phyloP scores from a whole-genome alignment of 53 echinoderm and acorn worm species.

The Glandiceps talaboti region DNA sequence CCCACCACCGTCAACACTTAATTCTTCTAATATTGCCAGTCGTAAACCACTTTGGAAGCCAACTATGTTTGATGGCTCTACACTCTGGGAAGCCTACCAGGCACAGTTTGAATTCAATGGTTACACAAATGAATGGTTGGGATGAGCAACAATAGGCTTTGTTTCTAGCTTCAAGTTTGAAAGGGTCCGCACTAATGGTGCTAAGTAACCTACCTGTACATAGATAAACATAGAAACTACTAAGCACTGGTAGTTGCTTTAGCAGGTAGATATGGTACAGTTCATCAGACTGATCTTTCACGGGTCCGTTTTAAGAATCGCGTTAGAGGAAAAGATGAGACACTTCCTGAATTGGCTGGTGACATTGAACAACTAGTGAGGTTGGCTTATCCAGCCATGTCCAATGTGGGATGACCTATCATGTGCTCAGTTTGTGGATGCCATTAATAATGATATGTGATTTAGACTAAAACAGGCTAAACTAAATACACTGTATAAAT shows the following conservation, averaged over 20 bases:
- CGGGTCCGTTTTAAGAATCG: conserved; percentile 24
- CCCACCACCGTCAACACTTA: background rate
- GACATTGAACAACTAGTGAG: conserved; percentile 11
- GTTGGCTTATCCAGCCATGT: conserved; percentile 33
- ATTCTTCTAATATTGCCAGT: background rate
- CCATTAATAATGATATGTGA: conserved; percentile 19
- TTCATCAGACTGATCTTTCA: conserved; percentile 25
- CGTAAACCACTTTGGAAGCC: background rate
- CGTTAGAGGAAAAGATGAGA: conserved; percentile 14
- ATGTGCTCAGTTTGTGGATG: conserved; percentile 29
- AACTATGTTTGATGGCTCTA: conserved; percentile 23
- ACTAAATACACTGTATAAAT: conserved; percentile 17
- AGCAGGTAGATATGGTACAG: conserved; percentile 22
- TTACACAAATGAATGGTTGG: conserved; percentile 47
- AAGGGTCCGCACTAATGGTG: conserved; percentile 32
- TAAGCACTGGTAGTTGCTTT: conserved; percentile 20
- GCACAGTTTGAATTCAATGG: conserved; percentile 38
- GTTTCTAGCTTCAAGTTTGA: conserved; percentile 32
- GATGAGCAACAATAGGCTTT: conserved; percentile 19
- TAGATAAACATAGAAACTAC: conserved; percentile 11
- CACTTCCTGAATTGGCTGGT: conserved; percentile 17
- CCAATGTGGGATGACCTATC: conserved; percentile 17
- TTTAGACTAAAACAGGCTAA: conserved; percentile 13
- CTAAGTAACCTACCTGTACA: conserved; percentile 25
- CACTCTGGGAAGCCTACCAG: conserved; percentile 34